phyloP scores from a whole-genome alignment of 1,140 invertebrate genomes.

The Pseudomyrmex sp. region DNA sequence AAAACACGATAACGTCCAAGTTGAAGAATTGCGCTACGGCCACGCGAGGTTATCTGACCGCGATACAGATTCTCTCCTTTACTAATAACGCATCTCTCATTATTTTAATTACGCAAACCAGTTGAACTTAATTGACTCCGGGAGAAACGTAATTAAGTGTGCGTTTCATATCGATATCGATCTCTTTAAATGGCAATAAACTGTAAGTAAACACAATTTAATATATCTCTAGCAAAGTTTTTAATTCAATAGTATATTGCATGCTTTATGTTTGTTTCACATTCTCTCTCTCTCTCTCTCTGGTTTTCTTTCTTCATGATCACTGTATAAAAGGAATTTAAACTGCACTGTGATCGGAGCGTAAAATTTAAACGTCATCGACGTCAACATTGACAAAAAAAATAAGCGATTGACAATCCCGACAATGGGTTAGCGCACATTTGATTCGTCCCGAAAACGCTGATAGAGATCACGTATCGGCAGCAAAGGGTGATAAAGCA shows the following conservation, averaged over 20 bases:
- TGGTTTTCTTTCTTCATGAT: background rate
- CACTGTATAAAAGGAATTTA: slow-evolving; percentile 2
- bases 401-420: background rate
- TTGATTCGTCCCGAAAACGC: slow-evolving; percentile 10
- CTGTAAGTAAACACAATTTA: too few relatives aligned
- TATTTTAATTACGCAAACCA: slow-evolving; percentile 54
- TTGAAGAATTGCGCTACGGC: slow-evolving; percentile 65
- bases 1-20: slow-evolving; percentile 59
- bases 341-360: background rate
- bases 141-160: background rate
- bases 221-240: too few relatives aligned
- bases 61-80: slow-evolving; percentile 27
- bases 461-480: slow-evolving; percentile 79
- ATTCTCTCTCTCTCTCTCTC: too few relatives aligned
- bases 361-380: background rate
- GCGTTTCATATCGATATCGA: background rate
- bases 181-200: background rate
- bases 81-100: slow-evolving; percentile 35
- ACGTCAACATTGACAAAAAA: background rate
- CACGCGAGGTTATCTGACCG: slow-evolving; percentile 62
- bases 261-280: too few relatives aligned
- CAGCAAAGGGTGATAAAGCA: slow-evolving; percentile 74
- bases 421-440: slow-evolving; percentile 1
- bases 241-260: too few relatives aligned
- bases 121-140: slow-evolving; percentile 7